phyloP scores from a whole-genome alignment of 2,113 vertebrate genomes.

The Penelope pileata region DNA sequence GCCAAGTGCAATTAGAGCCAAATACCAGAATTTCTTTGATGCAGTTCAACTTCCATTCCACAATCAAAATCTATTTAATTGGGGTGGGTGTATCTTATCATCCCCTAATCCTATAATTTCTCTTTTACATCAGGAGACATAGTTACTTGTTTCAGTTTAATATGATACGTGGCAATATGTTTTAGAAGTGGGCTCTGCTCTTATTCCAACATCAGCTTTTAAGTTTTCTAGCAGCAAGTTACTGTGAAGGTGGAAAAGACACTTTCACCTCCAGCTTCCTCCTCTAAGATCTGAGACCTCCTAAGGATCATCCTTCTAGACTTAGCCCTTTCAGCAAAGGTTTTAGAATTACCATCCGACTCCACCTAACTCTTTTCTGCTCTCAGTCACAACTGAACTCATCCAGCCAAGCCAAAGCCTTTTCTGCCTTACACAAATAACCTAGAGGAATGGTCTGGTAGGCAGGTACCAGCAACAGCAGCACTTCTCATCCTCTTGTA shows the following conservation, averaged over 20 bases:
- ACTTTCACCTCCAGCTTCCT: not conserved
- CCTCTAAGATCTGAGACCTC: not conserved
- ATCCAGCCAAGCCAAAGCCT: not conserved
- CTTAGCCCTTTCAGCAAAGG: not conserved
- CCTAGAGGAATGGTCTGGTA: not conserved
- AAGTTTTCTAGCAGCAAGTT: not conserved
- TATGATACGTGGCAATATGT: not conserved
- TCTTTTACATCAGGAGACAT: not conserved
- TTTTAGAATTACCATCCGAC: not conserved
- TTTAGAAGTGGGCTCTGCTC: not conserved
- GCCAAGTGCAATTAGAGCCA: not conserved
- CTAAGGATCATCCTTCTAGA: rapidly evolving
- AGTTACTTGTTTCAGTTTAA: not conserved
- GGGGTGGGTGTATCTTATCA: not conserved
- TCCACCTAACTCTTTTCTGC: not conserved
- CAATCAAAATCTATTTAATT: not conserved
- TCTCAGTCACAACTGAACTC: not conserved
- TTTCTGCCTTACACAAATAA: not conserved
- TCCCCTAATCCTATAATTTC: not conserved
- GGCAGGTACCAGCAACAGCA: not conserved
- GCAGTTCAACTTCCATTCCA: not conserved
- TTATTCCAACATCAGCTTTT: not conserved
- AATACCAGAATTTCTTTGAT: not conserved
- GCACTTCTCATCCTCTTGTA: not conserved
- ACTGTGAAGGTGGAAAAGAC: not conserved